phyloP scores from a whole-genome alignment of 2,113 vertebrate species.

The Cynocephalus volans region DNA sequence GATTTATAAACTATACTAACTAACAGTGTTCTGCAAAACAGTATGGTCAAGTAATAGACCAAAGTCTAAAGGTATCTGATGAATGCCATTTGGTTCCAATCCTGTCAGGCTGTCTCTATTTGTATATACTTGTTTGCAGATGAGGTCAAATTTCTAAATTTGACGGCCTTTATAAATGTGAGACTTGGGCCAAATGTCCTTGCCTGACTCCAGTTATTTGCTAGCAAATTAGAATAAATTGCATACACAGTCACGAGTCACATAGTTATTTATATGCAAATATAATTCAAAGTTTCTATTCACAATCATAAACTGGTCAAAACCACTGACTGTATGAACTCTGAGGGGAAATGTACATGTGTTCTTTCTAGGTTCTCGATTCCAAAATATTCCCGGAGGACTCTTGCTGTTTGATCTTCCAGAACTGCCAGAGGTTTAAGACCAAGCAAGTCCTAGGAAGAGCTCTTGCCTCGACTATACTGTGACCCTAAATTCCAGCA shows the following conservation, averaged over 20 bases:
- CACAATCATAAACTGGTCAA: neutral
- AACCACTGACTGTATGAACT: neutral
- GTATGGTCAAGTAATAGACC: neutral
- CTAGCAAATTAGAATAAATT: conserved; percentile 67
- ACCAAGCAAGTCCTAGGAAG: neutral
- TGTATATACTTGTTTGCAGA: conserved; percentile 51
- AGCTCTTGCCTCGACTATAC: neutral
- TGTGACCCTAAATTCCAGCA: neutral
- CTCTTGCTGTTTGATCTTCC: neutral
- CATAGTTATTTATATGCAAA: neutral
- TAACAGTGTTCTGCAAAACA: neutral
- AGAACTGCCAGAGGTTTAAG: neutral
- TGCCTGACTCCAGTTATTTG: conserved; percentile 60
- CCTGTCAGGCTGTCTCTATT: conserved; percentile 39
- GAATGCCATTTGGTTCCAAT: conserved; percentile 59
- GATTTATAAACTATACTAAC: neutral
- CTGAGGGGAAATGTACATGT: neutral
- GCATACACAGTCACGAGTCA: neutral
- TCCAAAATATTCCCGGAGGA: conserved; percentile 26
- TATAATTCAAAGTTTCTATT: conserved; percentile 57
- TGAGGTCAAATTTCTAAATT: conserved; percentile 73
- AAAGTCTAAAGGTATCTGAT: conserved; percentile 7
- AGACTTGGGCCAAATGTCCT: conserved; percentile 53
- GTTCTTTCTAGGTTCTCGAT: neutral
- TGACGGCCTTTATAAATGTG: conserved; percentile 38